These are phyloP conservation scores for Danaus chrysippus DNA, from an alignment of 2,888 invertebrate genomes.

Conservation along the genomic window DNA sequence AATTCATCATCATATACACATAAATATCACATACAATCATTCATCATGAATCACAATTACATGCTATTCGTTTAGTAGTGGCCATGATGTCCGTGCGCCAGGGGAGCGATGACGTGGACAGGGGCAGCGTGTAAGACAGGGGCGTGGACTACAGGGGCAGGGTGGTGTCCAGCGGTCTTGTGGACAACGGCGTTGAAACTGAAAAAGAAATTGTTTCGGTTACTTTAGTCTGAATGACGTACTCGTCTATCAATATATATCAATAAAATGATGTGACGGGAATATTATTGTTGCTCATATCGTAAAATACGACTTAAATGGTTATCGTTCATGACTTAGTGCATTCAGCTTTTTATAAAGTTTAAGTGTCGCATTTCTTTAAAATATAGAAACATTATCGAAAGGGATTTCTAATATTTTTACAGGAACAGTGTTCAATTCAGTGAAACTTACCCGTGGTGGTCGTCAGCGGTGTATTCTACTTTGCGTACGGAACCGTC, in stretches of 20 bases:
- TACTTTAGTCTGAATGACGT: too few species aligned
- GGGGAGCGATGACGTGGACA: slow-evolving; percentile 52
- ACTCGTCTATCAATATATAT: too few species aligned
- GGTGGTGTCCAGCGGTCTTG: slow-evolving; percentile 73
- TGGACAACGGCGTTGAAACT: slow-evolving; percentile 78
- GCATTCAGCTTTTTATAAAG: too few species aligned
- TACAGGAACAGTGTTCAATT: not conserved
- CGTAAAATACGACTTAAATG: too few species aligned
- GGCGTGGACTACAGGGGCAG: slow-evolving; percentile 60
- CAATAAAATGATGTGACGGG: too few species aligned
- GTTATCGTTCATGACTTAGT: too few species aligned
- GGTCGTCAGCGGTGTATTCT: slow-evolving; percentile 81
- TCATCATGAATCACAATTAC: slow-evolving; percentile 54
- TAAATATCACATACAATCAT: slow-evolving; percentile 78
- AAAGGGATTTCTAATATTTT: too few species aligned
- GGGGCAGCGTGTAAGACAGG: slow-evolving; percentile 56
- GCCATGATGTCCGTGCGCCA: slow-evolving; percentile 67
- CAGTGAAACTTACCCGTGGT: slow-evolving; percentile 69
- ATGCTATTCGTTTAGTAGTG: slow-evolving; percentile 61
- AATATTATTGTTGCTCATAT: too few species aligned
- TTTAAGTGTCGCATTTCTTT: too few species aligned
- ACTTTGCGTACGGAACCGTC: slow-evolving; percentile 82
- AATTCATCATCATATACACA: slow-evolving; percentile 64
- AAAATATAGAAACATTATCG: too few species aligned
- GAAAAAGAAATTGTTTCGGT: slow-evolving; percentile 33